Evolutionary conservation across 2,113 vertebrate genomes (phyloP), one percentile per base, ranked within the genome.

Genomic region (Cyprinodon variegatus): DNA sequence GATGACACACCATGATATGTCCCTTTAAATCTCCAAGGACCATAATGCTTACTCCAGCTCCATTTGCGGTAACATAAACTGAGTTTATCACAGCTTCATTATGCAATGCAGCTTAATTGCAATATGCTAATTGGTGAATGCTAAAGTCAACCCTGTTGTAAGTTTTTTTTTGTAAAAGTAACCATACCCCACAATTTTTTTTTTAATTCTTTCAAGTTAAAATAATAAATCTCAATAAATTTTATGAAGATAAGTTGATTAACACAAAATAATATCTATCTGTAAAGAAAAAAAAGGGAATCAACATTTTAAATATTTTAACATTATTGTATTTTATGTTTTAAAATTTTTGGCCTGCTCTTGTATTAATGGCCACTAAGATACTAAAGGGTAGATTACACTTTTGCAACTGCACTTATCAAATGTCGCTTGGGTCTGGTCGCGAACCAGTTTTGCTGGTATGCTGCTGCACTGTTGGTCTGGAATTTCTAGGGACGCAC

Each of bases 51-150:
- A 48, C 22, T 57, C 11, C 14, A 13, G 46, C 46, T 77, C 39
- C 43, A 43, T 53, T 8, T 20, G 46, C 11, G 22, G 12, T 50
- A 61, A 61, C 20, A 39, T 29, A 17, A 57, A 39, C 11, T 60
- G 57, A 59, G 37, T 46, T 61, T 68, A 61, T 75, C 17, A 61
- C 57, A 61, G 61, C 29, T 75, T 61, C 70, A 11, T 43, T 65
- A 43, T 59, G 46, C 61, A 70, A 75, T 61, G 37, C 37, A 48
- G 36, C 29, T 9, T 61, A 39, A 78, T 57, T 75, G 48, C 46
- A 20, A 40, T 69, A 39, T 67, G 60, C 22, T 59, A 8, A 81
- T 78, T 69, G 12, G 6, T 61, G 7, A 29, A 29, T 29, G 29
- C 29, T 29, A 29, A 29, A 29, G 29, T 29, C 1, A 29, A 29